Evolutionary conservation across 2,113 vertebrate species (phyloP).

Genomic region (Xyliphius kryptos): DNA sequence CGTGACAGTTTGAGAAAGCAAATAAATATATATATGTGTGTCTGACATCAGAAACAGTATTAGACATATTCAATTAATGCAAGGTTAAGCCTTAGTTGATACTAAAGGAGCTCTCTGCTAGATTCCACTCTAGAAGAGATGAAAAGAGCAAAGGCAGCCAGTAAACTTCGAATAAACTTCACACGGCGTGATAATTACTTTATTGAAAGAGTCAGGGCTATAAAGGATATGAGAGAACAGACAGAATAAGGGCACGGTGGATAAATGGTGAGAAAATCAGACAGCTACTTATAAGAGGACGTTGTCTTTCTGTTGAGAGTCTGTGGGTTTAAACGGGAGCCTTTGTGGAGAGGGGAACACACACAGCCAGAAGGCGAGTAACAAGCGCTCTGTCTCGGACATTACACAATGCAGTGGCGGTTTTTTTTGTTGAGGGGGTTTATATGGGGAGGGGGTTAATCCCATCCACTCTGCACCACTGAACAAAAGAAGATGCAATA

Average conservation of each 20-base stretch:
- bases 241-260: conserved; percentile 27
- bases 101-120: too few relatives aligned
- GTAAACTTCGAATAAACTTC: too few relatives aligned
- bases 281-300: conserved; percentile 16
- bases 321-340: conserved; percentile 63
- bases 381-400: conserved; percentile 56
- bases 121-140: too few relatives aligned
- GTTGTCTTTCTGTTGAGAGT: conserved; percentile 48
- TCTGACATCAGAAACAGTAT: too few relatives aligned
- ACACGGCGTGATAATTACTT: too few relatives aligned
- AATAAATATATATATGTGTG: too few relatives aligned
- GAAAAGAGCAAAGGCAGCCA: too few relatives aligned
- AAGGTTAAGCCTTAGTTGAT: too few relatives aligned
- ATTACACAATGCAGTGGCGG: conserved; percentile 68
- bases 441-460: conserved; percentile 40
- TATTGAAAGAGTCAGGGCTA: too few relatives aligned
- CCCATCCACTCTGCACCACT: conserved; percentile 46
- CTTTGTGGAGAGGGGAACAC: conserved; percentile 59
- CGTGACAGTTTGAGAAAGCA: too few relatives aligned
- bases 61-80: too few relatives aligned
- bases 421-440: conserved; percentile 42
- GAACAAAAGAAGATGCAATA: conserved; percentile 66
- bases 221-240: conserved; percentile 15
- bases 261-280: conserved; percentile 37
- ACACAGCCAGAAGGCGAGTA: conserved; percentile 70